Evolutionary conservation across 1,140 invertebrate genomes (phyloP).

Genomic region (Bradysia coprophila): DNA sequence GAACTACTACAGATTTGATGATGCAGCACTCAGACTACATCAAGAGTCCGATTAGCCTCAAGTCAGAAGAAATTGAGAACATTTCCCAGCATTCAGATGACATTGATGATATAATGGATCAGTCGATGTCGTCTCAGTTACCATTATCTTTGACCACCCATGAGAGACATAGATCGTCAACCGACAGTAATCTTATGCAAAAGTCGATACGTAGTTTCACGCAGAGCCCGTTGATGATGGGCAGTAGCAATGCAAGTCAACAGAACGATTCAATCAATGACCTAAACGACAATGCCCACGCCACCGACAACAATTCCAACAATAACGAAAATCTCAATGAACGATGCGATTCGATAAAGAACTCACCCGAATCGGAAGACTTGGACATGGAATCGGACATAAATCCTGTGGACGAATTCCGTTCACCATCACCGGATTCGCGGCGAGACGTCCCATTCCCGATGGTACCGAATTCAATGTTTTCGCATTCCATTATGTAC

Average conservation of each 20-base stretch:
- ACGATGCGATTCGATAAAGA: slow-evolving; percentile 11
- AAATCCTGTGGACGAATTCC: slow-evolving; percentile 20
- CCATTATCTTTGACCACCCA: slow-evolving; percentile 21
- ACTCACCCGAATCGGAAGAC: slow-evolving; percentile 21
- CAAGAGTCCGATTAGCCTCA: slow-evolving; percentile 21
- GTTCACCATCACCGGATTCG: slow-evolving; percentile 17
- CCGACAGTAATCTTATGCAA: slow-evolving; percentile 7
- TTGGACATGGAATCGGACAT: slow-evolving; percentile 22
- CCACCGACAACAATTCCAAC: background rate
- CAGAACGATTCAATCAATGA: slow-evolving; percentile 26
- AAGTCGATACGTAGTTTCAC: slow-evolving; percentile 1
- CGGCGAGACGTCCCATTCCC: slow-evolving; percentile 35
- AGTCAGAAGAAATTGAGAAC: slow-evolving; percentile 23
- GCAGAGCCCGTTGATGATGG: slow-evolving; percentile 4
- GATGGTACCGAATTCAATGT: slow-evolving; percentile 66
- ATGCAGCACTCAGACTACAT: slow-evolving; percentile 18
- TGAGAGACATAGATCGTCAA: slow-evolving; percentile 17
- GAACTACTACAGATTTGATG: background rate
- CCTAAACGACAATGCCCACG: background rate
- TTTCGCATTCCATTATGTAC: slow-evolving; percentile 71
- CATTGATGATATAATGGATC: slow-evolving; percentile 19
- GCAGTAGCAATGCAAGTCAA: slow-evolving; percentile 23
- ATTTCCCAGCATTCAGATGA: slow-evolving; percentile 24
- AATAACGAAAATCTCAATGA: background rate
- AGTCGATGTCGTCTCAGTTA: slow-evolving; percentile 17